phyloP scores from a whole-genome alignment of 2,888 invertebrate genomes.

The Andrena praecox region DNA sequence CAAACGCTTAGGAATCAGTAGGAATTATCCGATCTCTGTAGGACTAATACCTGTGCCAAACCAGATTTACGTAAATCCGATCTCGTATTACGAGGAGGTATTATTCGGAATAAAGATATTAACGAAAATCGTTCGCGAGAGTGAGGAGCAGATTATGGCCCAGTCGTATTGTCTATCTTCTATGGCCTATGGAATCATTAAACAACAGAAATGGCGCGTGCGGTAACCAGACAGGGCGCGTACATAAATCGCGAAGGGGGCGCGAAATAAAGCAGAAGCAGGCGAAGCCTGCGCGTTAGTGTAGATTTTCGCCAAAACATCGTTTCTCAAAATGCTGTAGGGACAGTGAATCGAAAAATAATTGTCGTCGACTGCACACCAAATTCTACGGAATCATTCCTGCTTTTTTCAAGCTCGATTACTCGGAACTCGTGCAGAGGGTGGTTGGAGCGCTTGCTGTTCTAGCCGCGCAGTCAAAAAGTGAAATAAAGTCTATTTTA shows the following conservation, averaged over 20 bases:
- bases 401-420: conserved; percentile 18
- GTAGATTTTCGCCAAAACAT: conserved; percentile 22
- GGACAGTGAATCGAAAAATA: conserved; percentile 15
- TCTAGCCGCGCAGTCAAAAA: conserved; percentile 2
- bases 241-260: conserved; percentile 17
- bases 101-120: conserved; percentile 6
- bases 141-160: not conserved
- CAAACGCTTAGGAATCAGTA: conserved; percentile 17
- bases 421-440: not conserved
- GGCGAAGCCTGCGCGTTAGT: conserved; percentile 2
- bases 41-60: not conserved
- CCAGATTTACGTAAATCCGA: conserved; percentile 4
- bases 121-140: no score
- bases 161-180: not conserved
- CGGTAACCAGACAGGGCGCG: conserved; percentile 8
- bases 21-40: conserved; percentile 17
- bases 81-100: not conserved
- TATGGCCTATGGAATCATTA: not conserved
- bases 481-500: conserved; percentile 33
- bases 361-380: conserved; percentile 23
- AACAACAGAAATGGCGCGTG: conserved; percentile 18
- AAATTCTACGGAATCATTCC: conserved; percentile 34
- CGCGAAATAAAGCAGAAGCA: not conserved
- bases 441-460: not conserved
- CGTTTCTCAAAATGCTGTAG: conserved; percentile 9